Evolutionary conservation across 1,140 invertebrate species (phyloP).

Genomic region (Brachionus plicatilis): DNA sequence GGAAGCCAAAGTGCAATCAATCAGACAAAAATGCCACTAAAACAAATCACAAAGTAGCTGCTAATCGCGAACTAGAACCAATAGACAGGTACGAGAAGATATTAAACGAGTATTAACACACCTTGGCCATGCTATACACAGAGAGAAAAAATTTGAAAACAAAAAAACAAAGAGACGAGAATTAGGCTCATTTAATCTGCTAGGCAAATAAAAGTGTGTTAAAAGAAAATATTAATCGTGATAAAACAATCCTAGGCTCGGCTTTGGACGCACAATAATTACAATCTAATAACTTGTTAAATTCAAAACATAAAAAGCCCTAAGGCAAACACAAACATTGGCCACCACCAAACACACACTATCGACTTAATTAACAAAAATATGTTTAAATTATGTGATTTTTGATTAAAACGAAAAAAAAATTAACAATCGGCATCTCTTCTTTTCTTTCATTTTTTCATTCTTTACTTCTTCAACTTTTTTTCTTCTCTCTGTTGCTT

Average conservation of each 20-base stretch:
- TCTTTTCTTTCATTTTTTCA: no score
- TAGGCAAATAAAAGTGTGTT: slow-evolving; percentile 28
- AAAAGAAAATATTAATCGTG: slow-evolving; percentile 10
- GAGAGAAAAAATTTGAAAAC: background rate
- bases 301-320: background rate
- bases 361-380: slow-evolving; percentile 24
- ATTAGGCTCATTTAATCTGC: background rate
- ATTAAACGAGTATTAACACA: slow-evolving; percentile 26
- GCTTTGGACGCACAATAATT: background rate
- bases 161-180: background rate
- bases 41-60: no score
- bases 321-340: background rate
- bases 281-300: slow-evolving; percentile 29
- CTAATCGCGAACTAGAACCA: background rate
- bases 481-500: background rate
- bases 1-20: no score
- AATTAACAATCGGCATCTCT: slow-evolving; percentile 20
- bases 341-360: background rate
- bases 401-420: background rate
- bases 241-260: slow-evolving; percentile 31
- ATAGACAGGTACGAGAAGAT: slow-evolving; percentile 1
- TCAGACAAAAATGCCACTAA: no score
- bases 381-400: slow-evolving; percentile 36
- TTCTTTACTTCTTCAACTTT: background rate
- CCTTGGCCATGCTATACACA: background rate